Evolutionary conservation across 2,888 invertebrate species (phyloP), one percentile per base, ranked within the genome.

Genomic region (Xestia ashworthii): DNA sequence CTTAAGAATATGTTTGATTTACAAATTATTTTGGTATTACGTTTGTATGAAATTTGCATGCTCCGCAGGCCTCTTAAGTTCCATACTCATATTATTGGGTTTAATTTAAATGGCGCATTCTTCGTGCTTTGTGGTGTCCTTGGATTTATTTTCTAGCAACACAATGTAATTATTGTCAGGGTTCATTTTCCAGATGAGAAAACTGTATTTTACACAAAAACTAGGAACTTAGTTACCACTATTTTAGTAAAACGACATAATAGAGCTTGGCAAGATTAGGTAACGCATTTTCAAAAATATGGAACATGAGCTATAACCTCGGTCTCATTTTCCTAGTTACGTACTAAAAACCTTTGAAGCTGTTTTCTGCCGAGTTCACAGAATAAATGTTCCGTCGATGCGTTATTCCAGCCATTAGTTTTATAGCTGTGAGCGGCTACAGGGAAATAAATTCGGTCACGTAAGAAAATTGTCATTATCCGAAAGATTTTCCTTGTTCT

Each of bases 361-460:
- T 71, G 50, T 84, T 83, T 86, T 82, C 72, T 84, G 84, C 81
- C 71, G 81, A 84, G 76, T 87, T 76, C 70, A 73, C 70, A 71
- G 74, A 73, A 84, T 76, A 80, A 76, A 87, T 32, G 76, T 68
- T 68, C 72, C 82, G 79, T 65, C 41, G 44, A 60, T 76, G 72
- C 80, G 89, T 80, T 87, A 89, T 90, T 91, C 90, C 91, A 90
- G 89, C 86, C 90, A 89, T 91, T 91, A 87, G 83, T 87, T 91
- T 91, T 90, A 91, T 87, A 76, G 83, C 86, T 86, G 81, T 74
- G 82, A 87, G 86, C 89, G 88, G 81, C 84, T 80, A 84, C 71
- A 78, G 84, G 89, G 87, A 89, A 88, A 92, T 91, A 92, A 91
- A 91, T 86, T 86, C 91, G 75, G 85, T 91, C 92, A 90, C 85